phyloP scores from a whole-genome alignment of 2,888 invertebrate genomes.

The Spialia ferax region DNA sequence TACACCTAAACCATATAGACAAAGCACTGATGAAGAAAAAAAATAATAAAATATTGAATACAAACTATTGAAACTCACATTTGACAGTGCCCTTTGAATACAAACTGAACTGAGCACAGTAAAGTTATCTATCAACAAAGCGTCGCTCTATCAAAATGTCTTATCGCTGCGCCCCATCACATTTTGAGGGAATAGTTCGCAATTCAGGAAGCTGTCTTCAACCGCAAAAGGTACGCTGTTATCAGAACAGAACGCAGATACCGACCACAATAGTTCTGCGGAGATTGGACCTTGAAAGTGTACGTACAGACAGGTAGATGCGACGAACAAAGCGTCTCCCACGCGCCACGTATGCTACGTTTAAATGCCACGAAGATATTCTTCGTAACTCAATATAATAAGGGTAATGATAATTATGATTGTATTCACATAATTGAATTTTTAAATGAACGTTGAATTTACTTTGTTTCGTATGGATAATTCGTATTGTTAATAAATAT shows the following conservation, averaged over 20 bases:
- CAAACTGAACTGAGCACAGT: not conserved
- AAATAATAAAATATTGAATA: not conserved
- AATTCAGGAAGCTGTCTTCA: slow-evolving; percentile 3
- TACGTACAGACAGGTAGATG: no score
- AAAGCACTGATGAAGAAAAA: not conserved
- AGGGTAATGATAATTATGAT: not conserved
- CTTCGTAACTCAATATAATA: not conserved
- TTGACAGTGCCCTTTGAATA: not conserved
- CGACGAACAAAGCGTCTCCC: not conserved
- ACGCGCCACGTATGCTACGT: not conserved
- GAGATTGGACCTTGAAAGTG: slow-evolving; percentile 7
- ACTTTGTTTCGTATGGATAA: no score
- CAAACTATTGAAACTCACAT: not conserved
- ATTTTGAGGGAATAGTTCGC: slow-evolving; percentile 8
- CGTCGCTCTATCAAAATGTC: slow-evolving; percentile 2
- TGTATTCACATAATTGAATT: not conserved
- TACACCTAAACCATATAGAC: not conserved
- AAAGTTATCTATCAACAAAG: not conserved
- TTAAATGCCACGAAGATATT: not conserved
- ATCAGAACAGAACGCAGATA: not conserved
- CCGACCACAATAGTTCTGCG: slow-evolving; percentile 6
- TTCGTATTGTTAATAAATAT: no score
- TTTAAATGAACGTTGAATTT: no score
- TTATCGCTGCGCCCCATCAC: slow-evolving; percentile 21
- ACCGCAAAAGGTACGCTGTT: slow-evolving; percentile 10